Base-by-base conservation (phyloP, 1,140 invertebrate genomes). In the Cydia fagiglandana region DNA sequence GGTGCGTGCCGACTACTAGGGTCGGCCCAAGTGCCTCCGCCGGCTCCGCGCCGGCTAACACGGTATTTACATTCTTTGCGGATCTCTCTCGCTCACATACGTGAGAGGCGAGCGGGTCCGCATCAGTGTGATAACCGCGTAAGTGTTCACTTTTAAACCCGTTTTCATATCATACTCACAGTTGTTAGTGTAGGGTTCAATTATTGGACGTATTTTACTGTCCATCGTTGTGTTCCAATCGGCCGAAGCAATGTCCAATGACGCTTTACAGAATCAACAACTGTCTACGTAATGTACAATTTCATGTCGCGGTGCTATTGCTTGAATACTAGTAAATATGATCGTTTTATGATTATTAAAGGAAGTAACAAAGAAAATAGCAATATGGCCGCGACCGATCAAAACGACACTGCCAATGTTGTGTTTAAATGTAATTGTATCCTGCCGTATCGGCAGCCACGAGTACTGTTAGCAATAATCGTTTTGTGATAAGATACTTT, bases 381-480 rank as follows among this genome's bases (percentile, higher is more conserved):
- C 56, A 75, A 64, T 76, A 17, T 79, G 56, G 73, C 34, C 66
- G 66, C 66, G 66, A 75, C 64, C 74, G 74, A 75, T 66, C 64
- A 68, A 76, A 61, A 79, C 73, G 75, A 81, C 85, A 91, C 89
- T 90, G 89, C 87, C 89, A 89, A 88, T 83, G 84, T 86, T 87
- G 88, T 88, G 84, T 87, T 86, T 83, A 79, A 76, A 82, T 80
- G 17, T 79, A 73, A 66, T 47, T 68, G 34, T 66, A 9, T 75
- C 34, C 74, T 20, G 64, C 30, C 28, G 30, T 45, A 34, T 75
- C 74, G 38, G 64, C n/a, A 34, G 30, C 56, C 17, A 56, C 53
- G 76, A 73, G 80, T 81, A 86, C 78, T 79, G 73, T 87, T 90
- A 92, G 90, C 90, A 92, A 92, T 92, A 92, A 90, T 86, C 73